Percentiles rank a stretch among this genome's conserved stretches.
Evolutionary conservation across 1,140 invertebrate genomes (phyloP).

Genomic region (Anadara kagoshimensis): DNA sequence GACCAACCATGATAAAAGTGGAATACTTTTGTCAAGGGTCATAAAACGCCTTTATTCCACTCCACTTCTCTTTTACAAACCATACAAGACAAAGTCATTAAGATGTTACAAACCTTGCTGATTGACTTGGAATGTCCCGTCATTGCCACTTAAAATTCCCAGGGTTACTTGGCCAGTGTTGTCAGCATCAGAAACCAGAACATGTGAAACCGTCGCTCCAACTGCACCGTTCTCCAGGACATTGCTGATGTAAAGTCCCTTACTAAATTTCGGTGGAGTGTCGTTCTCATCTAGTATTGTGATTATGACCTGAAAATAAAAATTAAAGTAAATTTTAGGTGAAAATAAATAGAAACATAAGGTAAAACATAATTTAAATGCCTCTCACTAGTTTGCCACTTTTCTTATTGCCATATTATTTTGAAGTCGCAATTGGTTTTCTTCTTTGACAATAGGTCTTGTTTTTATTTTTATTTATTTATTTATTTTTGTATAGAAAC

Average conservation of each 20-base stretch:
- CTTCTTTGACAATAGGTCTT: too few species aligned
- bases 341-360: not conserved
- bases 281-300: conserved; percentile 67
- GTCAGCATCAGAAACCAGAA: conserved; percentile 55
- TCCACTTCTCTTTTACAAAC: too few species aligned
- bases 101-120: conserved; percentile 56
- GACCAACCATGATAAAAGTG: too few species aligned
- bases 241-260: conserved; percentile 50
- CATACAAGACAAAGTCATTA: not conserved
- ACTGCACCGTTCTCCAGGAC: conserved; percentile 48
- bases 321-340: not conserved
- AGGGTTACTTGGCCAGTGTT: conserved; percentile 42
- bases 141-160: conserved; percentile 39
- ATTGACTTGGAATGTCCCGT: conserved; percentile 43
- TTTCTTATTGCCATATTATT: too few species aligned
- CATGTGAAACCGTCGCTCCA: conserved; percentile 33
- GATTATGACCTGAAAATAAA: conserved; percentile 74
- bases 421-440: too few species aligned
- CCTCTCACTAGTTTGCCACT: too few species aligned
- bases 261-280: conserved; percentile 65
- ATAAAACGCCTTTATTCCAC: too few species aligned
- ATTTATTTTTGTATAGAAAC: too few species aligned
- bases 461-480: too few species aligned
- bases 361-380: not conserved
- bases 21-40: too few species aligned